Evolutionary conservation across 2,888 invertebrate genomes (phyloP), one percentile per base, ranked within the genome.

Genomic region (Elegia similella): DNA sequence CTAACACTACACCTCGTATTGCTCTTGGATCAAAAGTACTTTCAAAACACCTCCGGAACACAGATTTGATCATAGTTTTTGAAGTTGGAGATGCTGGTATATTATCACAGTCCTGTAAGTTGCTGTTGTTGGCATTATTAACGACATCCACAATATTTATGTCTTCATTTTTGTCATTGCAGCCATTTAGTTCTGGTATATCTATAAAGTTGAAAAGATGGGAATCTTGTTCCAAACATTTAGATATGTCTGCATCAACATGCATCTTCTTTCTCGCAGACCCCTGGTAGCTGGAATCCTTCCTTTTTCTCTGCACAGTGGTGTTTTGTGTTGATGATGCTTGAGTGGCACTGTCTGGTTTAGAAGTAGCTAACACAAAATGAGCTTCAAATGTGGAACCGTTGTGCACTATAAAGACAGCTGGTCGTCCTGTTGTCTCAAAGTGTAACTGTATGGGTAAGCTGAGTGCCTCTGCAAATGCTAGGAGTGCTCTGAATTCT

Each of bases 361-460:
- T 94, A 44, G 95, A 84, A 0, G 96, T 97, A 7, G 98, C 96
- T 67, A 97, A 91, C 0, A 98, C 95, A 76, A 97, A 94, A 71
- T 95, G 94, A 15, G 95, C 95, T 85, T 97, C 96, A 82, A 96
- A 96, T 50, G 95, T 93, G 16, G 93, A 86, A 58, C 93, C 93
- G 80, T 95, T 95, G 68, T 95, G 94, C n/a, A 96, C 90, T 63
- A 95, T 92, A 63, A 96, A 94, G 38, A 96, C 93, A 3, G 95
- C 93, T 6, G 97, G 97, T 66, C 95, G 94, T 68, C 97, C 98
- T 54, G 95, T 94, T 42, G 92, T 92, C 76, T 96, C 95, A 88
- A 98, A 97, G 74, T 94, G 93, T 44, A 96, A 76, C 48, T 93
- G 92, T 5, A 98, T 71, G 55, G 95, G 94, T 56, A 96, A 86